Evolutionary conservation across 2,113 vertebrate genomes (phyloP), one percentile per base, ranked within the genome.

Genomic region (Motacilla alba): DNA sequence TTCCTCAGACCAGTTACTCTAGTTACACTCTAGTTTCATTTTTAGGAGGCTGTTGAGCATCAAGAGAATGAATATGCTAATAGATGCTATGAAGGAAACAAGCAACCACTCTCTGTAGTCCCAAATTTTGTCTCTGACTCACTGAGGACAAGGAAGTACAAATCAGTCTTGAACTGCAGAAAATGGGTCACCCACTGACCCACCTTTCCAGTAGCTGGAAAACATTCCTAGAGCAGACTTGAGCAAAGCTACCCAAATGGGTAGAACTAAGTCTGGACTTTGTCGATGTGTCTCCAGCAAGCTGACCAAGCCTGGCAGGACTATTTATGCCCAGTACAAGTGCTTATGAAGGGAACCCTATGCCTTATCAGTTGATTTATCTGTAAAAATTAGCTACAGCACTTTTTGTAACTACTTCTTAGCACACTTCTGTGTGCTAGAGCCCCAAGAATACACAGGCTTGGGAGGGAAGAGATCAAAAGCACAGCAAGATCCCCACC

Each of bases 151-250:
- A 83, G 49, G 27, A 77, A 87, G 27, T 62, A 62, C 39, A 72
- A 79, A 94, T 66, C 24, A 56, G 39, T 84, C 70, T 80, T 93
- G 9, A 77, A 83, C 37, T 52, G 84, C n/a, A 79, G 63, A 35
- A 94, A 56, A 56, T 5, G 39, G 82, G 67, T 95, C 62, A 94
- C 86, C 80, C 28, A 77, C 59, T 96, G 76, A 82, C 83, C 82
- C 68, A 74, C 46, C 89, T 94, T 75, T 37, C 50, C 63, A 88
- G 17, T 11, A 75, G 63, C 87, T 88, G 43, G 55, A 74, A 92
- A 94, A 73, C 26, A 39, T 81, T 92, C 59, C 73, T 47, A 31
- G 39, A 92, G 53, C 31, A 75, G 70, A 66, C 76, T 92, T 4
- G 0, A 86, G 41, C 44, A 50, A 82, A 53, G 27, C 53, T 58